Evolutionary conservation across 2,888 invertebrate genomes (phyloP), one percentile per base, ranked within the genome.

Genomic region (Pheosia gnoma): DNA sequence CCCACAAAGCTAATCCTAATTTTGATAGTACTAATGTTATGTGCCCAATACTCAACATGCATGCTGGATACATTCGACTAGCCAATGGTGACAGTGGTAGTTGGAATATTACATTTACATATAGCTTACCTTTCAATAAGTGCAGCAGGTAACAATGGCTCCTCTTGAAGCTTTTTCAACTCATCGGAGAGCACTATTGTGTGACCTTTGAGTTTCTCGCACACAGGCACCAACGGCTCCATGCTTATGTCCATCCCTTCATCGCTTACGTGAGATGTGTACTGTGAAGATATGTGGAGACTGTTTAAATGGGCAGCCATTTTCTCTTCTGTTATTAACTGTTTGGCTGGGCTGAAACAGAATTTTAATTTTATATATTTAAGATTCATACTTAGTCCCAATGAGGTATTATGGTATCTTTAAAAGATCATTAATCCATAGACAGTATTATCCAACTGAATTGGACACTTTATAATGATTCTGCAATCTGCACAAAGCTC

Each of bases 301-400:
- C 96, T 95, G 71, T 95, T 96, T 68, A 97, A 94, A 79, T 97
- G 97, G 38, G 96, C 97, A 0, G 97, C 96, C 95, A 97, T 97
- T 85, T 96, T 96, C 79, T 97, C 97, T 83, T 97, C 97, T 0
- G 97, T 97, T 68, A 97, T 97, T 52, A 96, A 94, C 82, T 97
- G 96, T 81, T 97, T 97, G 7, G 94, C 82, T 56, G 95, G 95
- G 25, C 95, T 95, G 77, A 37, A 84, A 83, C 1, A 11, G 47
- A 47, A 9, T 43, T 9, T 9, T 25, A 25, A 25, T 25, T 25
- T 25, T 25, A 25, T 25, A 25, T 25, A 25, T 25, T 25, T 25
- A 25, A 25, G 25, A 25, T 25, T 25, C 25, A 25, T 25, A 25
- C 25, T 25, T 25, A 25, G 25, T 25, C 25, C 25, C 25, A 25